phyloP scores from a whole-genome alignment of 2,797 vertebrate genomes.

The Onychomys arenicola region DNA sequence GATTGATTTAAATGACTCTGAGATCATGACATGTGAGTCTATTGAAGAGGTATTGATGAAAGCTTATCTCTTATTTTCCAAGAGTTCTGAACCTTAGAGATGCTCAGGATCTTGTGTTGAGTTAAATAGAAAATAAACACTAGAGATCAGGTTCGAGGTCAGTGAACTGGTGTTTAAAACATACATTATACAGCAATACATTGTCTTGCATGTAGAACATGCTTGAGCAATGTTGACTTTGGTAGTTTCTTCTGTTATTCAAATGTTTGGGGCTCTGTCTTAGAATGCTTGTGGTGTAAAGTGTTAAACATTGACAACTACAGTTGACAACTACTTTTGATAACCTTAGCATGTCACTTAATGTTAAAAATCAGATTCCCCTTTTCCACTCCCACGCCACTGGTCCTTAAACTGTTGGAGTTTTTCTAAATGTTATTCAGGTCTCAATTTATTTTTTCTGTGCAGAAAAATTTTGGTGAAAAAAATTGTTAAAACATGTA shows the following conservation, averaged over 20 bases:
- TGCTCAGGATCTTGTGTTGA: not conserved
- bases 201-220: not conserved
- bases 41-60: not conserved
- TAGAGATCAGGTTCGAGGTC: not conserved
- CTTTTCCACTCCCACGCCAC: not conserved
- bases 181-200: not conserved
- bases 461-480: not conserved
- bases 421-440: slow-evolving; percentile 10
- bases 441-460: not conserved
- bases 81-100: not conserved
- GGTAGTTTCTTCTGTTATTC: not conserved
- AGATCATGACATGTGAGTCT: not conserved
- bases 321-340: slow-evolving; percentile 31
- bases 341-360: not conserved
- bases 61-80: not conserved
- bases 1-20: not conserved
- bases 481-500: not conserved
- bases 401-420: not conserved
- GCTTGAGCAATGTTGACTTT: slow-evolving; percentile 29
- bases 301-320: not conserved
- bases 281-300: not conserved
- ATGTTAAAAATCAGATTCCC: not conserved
- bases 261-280: slow-evolving; percentile 21
- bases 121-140: not conserved
- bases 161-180: not conserved